phyloP scores from a whole-genome alignment of 1,140 invertebrate genomes.

The Catajapyx aquilonaris region DNA sequence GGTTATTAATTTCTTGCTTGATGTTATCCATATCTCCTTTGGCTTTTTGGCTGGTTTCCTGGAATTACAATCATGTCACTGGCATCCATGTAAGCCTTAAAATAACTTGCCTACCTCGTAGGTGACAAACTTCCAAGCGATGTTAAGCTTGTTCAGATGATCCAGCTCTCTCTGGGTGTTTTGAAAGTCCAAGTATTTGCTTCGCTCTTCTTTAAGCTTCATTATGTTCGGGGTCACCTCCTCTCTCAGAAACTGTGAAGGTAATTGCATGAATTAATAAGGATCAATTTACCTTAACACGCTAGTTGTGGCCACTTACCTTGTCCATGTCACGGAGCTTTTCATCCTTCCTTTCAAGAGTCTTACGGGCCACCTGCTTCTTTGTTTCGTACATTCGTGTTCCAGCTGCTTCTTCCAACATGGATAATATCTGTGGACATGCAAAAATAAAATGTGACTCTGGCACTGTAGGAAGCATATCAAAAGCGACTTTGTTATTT shows the following conservation, averaged over 20 bases:
- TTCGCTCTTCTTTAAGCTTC: conserved; percentile 66
- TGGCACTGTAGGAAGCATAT: too few relatives aligned
- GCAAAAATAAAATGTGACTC: conserved; percentile 3
- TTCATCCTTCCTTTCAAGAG: conserved; percentile 84
- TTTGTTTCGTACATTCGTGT: conserved; percentile 93
- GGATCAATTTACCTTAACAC: background rate
- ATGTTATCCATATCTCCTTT: too few relatives aligned
- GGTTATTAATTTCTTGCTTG: too few relatives aligned
- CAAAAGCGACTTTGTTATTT: too few relatives aligned
- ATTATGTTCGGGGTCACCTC: conserved; percentile 72
- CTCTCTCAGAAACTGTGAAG: conserved; percentile 66
- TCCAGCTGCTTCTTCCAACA: conserved; percentile 99
- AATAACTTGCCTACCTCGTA: conserved; percentile 24
- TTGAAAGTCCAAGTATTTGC: conserved; percentile 73
- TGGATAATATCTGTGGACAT: conserved; percentile 57
- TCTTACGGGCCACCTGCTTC: conserved; percentile 65
- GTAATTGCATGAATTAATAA: too few relatives aligned
- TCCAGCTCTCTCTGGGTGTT: conserved; percentile 69
- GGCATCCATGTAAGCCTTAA: too few relatives aligned
- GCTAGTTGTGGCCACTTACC: conserved; percentile 28
- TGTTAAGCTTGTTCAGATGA: conserved; percentile 50
- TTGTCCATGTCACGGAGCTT: conserved; percentile 70
- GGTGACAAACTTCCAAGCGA: conserved; percentile 49
- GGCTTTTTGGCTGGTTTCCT: conserved; percentile 28
- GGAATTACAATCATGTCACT: conserved; percentile 4